phyloP scores from a whole-genome alignment of 2,888 invertebrate species.

The Agrotis exclamationis region DNA sequence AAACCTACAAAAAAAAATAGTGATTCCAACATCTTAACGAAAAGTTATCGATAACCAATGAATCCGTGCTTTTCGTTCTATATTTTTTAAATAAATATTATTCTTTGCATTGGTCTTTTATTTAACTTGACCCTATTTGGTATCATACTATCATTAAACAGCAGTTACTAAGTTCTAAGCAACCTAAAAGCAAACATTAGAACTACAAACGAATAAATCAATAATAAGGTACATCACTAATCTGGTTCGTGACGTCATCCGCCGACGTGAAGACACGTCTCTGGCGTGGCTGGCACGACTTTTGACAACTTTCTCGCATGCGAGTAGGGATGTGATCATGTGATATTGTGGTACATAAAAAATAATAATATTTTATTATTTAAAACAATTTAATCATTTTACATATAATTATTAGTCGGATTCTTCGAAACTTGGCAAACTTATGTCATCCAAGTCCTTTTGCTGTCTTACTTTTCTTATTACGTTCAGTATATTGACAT shows the following conservation, averaged over 20 bases:
- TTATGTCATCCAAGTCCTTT: conserved; percentile 17
- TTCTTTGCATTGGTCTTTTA: too few species aligned
- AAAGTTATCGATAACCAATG: not conserved
- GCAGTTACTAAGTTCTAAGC: not conserved
- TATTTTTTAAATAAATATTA: too few species aligned
- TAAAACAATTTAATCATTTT: not conserved
- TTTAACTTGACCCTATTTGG: conserved; percentile 9
- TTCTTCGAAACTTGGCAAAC: conserved; percentile 6
- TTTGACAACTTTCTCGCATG: too few species aligned
- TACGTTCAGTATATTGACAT: conserved; percentile 31
- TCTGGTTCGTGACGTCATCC: conserved; percentile 10
- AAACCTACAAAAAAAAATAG: not conserved
- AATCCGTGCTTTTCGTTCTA: too few species aligned
- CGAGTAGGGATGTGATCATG: too few species aligned
- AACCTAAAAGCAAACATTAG: conserved; percentile 7
- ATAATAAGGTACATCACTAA: conserved; percentile 16
- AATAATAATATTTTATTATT: not conserved
- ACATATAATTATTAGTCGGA: too few species aligned
- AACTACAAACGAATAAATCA: conserved; percentile 9
- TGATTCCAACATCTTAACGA: conserved; percentile 1
- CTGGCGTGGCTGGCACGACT: too few species aligned
- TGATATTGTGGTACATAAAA: too few species aligned
- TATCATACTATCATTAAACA: too few species aligned
- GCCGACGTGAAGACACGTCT: not conserved
- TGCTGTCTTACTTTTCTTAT: conserved; percentile 32